These are phyloP conservation scores for Pelodiscus sinensis DNA, from an alignment of 2,113 vertebrate species.

Conservation along the genomic window DNA sequence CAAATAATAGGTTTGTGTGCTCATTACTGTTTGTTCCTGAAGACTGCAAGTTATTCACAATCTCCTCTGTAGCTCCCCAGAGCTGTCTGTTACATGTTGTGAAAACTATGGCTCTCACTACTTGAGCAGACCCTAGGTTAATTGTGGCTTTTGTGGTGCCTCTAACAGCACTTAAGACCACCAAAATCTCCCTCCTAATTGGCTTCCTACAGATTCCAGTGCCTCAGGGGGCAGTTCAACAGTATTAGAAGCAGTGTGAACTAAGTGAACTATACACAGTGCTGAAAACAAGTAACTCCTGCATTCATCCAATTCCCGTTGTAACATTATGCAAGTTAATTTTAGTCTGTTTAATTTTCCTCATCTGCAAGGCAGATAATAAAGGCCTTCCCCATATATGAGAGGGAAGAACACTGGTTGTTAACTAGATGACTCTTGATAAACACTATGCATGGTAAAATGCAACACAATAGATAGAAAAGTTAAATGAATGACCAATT, in stretches of 20 bases:
- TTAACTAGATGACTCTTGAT: conserved; percentile 6
- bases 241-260: neutral
- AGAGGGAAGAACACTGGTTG: neutral
- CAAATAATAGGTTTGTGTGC: neutral
- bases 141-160: neutral
- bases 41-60: neutral
- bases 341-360: conserved; percentile 37
- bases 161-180: neutral
- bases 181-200: neutral
- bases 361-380: neutral
- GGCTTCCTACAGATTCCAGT: neutral
- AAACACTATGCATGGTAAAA: neutral
- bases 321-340: conserved; percentile 40
- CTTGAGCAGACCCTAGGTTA: neutral
- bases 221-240: neutral
- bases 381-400: neutral
- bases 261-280: neutral
- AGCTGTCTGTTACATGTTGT: neutral
- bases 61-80: neutral
- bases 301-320: neutral
- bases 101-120: neutral
- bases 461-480: conserved; percentile 24
- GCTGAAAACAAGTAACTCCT: neutral
- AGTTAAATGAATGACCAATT: conserved; percentile 12
- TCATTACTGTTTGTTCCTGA: neutral